A percentile compares a stretch with the other conserved stretches of the same genome.
These are phyloP conservation scores for Petrolisthes manimaculis DNA, from an alignment of 2,888 invertebrate genomes.

Conservation along the genomic window DNA sequence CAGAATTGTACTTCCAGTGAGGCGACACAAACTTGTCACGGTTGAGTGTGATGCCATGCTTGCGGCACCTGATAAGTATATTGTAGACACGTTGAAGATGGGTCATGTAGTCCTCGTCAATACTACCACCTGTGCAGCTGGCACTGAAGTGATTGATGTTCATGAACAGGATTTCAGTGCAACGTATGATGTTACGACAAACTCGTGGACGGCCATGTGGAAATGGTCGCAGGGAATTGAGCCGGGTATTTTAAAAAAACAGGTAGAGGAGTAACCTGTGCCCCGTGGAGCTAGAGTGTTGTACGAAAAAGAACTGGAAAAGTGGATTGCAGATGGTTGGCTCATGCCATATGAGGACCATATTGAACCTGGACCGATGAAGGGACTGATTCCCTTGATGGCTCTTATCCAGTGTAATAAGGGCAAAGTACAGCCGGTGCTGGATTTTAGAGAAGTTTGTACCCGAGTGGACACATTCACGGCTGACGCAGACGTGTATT, in stretches of 20 bases:
- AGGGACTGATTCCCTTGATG: constrained; percentile 43
- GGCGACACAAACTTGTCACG: no score
- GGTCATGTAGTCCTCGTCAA: no score
- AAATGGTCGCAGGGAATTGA: constrained; percentile 30
- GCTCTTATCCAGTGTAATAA: constrained; percentile 41
- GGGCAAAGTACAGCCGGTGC: constrained; percentile 28
- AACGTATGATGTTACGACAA: constrained; percentile 2
- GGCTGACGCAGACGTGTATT: constrained; percentile 37
- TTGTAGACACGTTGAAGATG: no score
- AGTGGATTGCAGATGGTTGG: constrained; percentile 37
- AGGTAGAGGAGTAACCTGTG: constrained; percentile 20
- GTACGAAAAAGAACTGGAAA: constrained; percentile 22
- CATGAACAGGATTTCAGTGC: constrained; percentile 24
- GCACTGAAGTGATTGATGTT: not conserved
- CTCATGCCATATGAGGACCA: constrained; percentile 26
- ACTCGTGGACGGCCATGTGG: constrained; percentile 29
- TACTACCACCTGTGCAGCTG: constrained; percentile 27
- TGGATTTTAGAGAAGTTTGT: constrained; percentile 34
- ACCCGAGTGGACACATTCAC: constrained; percentile 22
- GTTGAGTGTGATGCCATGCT: no score
- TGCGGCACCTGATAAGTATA: no score
- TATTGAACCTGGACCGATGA: not conserved
- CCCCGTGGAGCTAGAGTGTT: not conserved
- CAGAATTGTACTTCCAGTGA: no score
- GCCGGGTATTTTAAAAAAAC: constrained; percentile 9